Evolutionary conservation across 2,797 vertebrate genomes (phyloP).

Genomic region (Parauchenoglanis ngamensis): DNA sequence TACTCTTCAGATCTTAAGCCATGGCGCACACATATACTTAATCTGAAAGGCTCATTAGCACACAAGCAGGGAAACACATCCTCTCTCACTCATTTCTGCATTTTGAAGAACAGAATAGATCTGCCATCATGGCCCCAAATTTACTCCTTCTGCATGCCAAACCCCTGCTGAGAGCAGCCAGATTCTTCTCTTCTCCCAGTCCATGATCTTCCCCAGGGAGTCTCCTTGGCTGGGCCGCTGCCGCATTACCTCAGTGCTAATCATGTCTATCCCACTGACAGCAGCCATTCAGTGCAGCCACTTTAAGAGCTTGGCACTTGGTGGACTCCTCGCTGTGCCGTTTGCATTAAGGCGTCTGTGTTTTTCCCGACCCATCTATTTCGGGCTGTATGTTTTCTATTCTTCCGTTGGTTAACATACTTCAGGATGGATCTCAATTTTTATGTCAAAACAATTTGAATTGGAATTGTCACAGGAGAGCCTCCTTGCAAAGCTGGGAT

Average conservation of each 20-base stretch:
- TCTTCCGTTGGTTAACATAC: slow-evolving; percentile 18
- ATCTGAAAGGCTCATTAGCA: slow-evolving; percentile 18
- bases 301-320: slow-evolving; percentile 74
- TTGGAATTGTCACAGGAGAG: slow-evolving; percentile 17
- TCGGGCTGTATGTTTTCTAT: slow-evolving; percentile 7
- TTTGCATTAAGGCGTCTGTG: slow-evolving; percentile 44
- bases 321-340: slow-evolving; percentile 63
- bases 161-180: slow-evolving; percentile 48
- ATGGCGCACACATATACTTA: background rate
- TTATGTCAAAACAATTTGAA: slow-evolving; percentile 13
- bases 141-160: slow-evolving; percentile 23
- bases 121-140: background rate
- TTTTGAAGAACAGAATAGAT: slow-evolving; percentile 31
- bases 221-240: slow-evolving; percentile 26
- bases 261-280: slow-evolving; percentile 47
- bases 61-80: slow-evolving; percentile 14
- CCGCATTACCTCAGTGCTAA: slow-evolving; percentile 47
- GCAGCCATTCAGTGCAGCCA: slow-evolving; percentile 60
- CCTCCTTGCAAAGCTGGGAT: slow-evolving; percentile 16
- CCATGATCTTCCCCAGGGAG: slow-evolving; percentile 38
- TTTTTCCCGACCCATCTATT: slow-evolving; percentile 37
- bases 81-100: slow-evolving; percentile 16
- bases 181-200: slow-evolving; percentile 35
- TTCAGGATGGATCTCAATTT: slow-evolving; percentile 26
- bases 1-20: slow-evolving; percentile 27